These are phyloP conservation scores for Vulpes lagopus DNA, from an alignment of 2,113 vertebrate genomes.

Conservation along the genomic window DNA sequence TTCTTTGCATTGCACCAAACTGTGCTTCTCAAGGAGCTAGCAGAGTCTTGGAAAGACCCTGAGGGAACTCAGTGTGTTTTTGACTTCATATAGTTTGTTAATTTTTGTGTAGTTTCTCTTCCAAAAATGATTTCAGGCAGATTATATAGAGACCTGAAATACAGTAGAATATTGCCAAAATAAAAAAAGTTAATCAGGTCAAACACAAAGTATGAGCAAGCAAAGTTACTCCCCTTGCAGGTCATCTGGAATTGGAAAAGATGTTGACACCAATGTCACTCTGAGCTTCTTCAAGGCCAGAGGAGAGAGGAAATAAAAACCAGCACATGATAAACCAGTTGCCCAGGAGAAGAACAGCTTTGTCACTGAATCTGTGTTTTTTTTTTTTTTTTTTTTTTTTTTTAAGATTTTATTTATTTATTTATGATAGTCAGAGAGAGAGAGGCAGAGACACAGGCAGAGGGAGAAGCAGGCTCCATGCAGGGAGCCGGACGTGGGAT, in stretches of 20 bases:
- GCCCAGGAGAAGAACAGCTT: not conserved
- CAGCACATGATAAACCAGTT: not conserved
- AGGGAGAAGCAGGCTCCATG: too few species aligned
- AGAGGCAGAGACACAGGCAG: too few species aligned
- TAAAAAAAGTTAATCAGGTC: not conserved
- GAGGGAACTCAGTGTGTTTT: not conserved
- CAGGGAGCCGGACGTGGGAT: too few species aligned
- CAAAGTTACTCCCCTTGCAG: not conserved
- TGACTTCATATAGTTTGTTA: not conserved
- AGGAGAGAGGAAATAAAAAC: not conserved
- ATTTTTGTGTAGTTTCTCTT: constrained; percentile 40
- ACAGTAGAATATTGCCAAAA: not conserved
- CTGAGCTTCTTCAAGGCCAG: not conserved
- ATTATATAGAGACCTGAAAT: not conserved
- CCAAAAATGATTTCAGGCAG: constrained; percentile 11
- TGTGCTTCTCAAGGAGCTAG: not conserved
- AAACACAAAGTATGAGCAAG: not conserved
- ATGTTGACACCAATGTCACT: not conserved
- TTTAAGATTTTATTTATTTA: too few species aligned
- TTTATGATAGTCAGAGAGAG: too few species aligned
- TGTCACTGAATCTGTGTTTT: not conserved
- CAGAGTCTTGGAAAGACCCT: not conserved
- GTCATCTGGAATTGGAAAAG: not conserved
- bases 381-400: too few species aligned
- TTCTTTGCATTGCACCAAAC: not conserved